These are phyloP conservation scores for Ceratoteleas bidentatus DNA, from an alignment of 1,140 invertebrate species.

Conservation along the genomic window DNA sequence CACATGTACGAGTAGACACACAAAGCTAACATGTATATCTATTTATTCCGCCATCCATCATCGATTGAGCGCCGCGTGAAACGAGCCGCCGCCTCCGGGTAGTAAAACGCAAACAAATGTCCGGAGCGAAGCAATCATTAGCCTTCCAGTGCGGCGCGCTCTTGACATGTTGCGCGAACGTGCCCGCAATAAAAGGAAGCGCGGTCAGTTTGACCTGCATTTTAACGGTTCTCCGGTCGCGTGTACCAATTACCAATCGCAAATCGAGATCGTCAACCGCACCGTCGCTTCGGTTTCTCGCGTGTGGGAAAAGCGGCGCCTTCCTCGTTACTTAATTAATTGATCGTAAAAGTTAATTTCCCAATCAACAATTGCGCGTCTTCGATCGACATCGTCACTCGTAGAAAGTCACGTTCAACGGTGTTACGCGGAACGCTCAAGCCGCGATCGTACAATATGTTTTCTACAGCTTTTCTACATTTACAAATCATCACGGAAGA, in stretches of 20 bases:
- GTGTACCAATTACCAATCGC: slow-evolving; percentile 63
- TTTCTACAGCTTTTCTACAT: background rate
- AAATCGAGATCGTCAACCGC: slow-evolving; percentile 16
- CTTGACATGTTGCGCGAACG: slow-evolving; percentile 43
- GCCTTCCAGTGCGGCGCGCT: slow-evolving; percentile 3
- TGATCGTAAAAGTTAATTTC: slow-evolving; percentile 34
- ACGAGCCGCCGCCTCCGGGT: background rate
- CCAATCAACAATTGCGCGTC: background rate
- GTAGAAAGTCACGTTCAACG: slow-evolving; percentile 8
- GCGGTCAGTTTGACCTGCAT: slow-evolving; percentile 46
- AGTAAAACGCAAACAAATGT: slow-evolving; percentile 4
- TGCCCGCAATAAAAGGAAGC: slow-evolving; percentile 46
- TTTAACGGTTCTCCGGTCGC: slow-evolving; percentile 57
- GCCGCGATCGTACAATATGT: slow-evolving; percentile 2
- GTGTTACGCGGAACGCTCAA: background rate
- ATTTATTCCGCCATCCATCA: slow-evolving; percentile 13
- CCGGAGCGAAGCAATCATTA: slow-evolving; percentile 11
- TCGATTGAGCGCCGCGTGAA: background rate
- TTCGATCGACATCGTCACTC: slow-evolving; percentile 1
- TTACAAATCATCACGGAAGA: background rate
- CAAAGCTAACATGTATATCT: slow-evolving; percentile 14
- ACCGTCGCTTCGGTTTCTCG: slow-evolving; percentile 24
- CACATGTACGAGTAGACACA: background rate
- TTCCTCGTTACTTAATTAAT: slow-evolving; percentile 37
- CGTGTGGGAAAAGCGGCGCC: slow-evolving; percentile 29